phyloP scores from a whole-genome alignment of 2,113 vertebrate species.

The Embiotoca jacksoni region DNA sequence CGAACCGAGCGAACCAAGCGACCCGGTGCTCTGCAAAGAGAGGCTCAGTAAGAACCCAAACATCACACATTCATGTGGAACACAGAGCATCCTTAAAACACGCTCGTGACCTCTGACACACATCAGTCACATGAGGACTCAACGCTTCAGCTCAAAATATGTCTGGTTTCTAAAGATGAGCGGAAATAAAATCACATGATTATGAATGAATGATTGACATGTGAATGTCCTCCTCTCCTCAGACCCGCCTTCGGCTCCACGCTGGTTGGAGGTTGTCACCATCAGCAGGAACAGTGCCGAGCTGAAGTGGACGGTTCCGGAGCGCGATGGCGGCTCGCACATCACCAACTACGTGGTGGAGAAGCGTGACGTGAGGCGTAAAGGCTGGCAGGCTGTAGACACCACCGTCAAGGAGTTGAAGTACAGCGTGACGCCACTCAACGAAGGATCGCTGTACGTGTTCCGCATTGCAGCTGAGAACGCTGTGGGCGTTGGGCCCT shows the following conservation, averaged over 20 bases:
- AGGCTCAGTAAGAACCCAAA: conserved; percentile 91
- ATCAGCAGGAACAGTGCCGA: conserved; percentile 94
- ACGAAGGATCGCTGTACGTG: conserved; percentile 94
- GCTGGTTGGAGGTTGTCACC: conserved; percentile 92
- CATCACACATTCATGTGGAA: no score
- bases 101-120: no score
- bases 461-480: conserved; percentile 99
- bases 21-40: conserved; percentile 96
- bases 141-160: no score
- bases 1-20: conserved; percentile 96
- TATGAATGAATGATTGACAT: no score
- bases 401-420: conserved; percentile 96
- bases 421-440: conserved; percentile 92
- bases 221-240: neutral
- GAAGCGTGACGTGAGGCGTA: conserved; percentile 95
- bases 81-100: no score
- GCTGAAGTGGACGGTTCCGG: conserved; percentile 95
- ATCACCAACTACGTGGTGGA: conserved; percentile 97
- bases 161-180: no score
- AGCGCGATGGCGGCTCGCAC: conserved; percentile 94
- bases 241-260: conserved; percentile 96
- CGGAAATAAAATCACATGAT: no score
- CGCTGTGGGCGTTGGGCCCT: conserved; percentile 92
- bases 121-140: no score
- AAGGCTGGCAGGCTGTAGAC: conserved; percentile 97